Conservation (phyloP, 1,140 invertebrate genomes). For the Cotesia glomerata region DNA sequence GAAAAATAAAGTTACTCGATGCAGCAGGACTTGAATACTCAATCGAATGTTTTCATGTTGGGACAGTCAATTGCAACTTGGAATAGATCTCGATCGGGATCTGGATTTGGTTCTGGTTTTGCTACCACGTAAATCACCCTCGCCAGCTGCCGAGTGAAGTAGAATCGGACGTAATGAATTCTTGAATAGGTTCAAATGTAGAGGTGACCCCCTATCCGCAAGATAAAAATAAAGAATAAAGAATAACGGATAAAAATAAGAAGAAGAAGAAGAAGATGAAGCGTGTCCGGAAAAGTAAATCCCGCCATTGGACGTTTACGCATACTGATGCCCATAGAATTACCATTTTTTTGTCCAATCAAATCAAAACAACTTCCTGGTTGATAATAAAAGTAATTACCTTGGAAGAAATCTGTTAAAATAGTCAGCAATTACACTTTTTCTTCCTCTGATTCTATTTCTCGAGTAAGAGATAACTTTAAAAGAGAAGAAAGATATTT, state of each 20-base stretch:
- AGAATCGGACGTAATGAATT: conserved; percentile 46
- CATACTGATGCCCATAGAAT: not conserved
- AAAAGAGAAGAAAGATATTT: not conserved
- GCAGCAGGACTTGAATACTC: not conserved
- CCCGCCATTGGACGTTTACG: not conserved
- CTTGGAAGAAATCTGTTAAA: no score
- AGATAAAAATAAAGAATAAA: no score
- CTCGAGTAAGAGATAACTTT: not conserved
- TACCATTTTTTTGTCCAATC: no score
- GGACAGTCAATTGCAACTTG: not conserved
- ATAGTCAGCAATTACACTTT: no score
- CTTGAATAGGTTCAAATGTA: conserved; percentile 35
- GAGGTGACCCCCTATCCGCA: not conserved
- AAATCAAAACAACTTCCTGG: no score
- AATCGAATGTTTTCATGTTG: not conserved
- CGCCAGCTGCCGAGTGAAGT: conserved; percentile 1
- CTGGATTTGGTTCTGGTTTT: no score
- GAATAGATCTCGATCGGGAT: no score
- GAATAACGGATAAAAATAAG: no score
- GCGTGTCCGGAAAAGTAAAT: conserved; percentile 38
- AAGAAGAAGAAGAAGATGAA: not conserved
- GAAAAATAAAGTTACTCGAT: no score
- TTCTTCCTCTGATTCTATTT: not conserved
- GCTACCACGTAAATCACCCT: conserved; percentile 39
- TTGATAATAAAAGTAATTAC: no score